These are phyloP conservation scores for Aphrophora alni DNA, from an alignment of 2,888 invertebrate species.

Conservation along the genomic window DNA sequence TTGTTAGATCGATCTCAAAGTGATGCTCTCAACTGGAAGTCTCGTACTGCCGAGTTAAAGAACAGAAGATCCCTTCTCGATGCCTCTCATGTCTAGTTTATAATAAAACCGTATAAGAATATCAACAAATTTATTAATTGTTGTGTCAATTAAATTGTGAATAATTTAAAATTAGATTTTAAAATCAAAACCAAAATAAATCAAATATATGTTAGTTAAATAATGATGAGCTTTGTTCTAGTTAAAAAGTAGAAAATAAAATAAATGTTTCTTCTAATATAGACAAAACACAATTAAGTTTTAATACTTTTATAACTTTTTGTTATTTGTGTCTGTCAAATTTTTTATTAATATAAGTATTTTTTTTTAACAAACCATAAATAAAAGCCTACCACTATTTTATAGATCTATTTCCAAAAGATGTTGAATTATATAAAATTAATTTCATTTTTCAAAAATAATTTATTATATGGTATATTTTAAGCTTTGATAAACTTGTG, in stretches of 20 bases:
- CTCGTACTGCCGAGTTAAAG: conserved; percentile 45
- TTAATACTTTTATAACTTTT: no score
- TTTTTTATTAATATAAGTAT: no score
- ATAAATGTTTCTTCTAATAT: no score
- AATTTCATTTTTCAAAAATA: no score
- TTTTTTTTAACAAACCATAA: no score
- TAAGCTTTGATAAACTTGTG: no score
- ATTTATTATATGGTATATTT: no score
- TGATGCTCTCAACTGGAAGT: conserved; percentile 58
- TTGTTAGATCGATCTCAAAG: conserved; percentile 64
- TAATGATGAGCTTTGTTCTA: neutral
- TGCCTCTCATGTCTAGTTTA: conserved; percentile 32
- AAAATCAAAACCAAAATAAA: neutral
- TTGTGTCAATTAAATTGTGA: neutral
- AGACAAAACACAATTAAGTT: no score
- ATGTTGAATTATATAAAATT: no score
- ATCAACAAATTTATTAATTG: neutral
- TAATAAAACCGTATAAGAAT: neutral
- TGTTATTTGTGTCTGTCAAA: no score
- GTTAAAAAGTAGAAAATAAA: neutral
- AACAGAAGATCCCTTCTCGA: conserved; percentile 46
- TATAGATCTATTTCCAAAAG: no score
- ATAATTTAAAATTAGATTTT: neutral
- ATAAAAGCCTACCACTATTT: no score
- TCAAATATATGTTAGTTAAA: neutral